These are phyloP conservation scores for Pygoscelis adeliae DNA, from an alignment of 2,113 vertebrate species.

Conservation along the genomic window DNA sequence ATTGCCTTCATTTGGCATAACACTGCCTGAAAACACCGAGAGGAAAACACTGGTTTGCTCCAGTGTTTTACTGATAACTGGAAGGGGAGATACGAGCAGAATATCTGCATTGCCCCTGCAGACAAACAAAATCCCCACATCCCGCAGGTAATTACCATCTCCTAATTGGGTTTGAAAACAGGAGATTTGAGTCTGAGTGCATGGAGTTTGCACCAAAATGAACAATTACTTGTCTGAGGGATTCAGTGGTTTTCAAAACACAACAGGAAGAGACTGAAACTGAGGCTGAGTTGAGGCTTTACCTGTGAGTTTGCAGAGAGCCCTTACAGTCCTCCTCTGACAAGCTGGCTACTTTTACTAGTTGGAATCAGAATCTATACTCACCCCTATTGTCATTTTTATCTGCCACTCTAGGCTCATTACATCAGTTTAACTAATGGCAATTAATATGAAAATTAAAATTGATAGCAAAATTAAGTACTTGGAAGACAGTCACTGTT, in stretches of 20 bases:
- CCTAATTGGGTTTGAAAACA: constrained; percentile 78
- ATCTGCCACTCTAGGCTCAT: constrained; percentile 33
- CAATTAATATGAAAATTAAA: constrained; percentile 54
- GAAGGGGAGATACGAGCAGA: constrained; percentile 57
- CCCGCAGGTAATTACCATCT: constrained; percentile 79
- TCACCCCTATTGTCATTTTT: background rate
- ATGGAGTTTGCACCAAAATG: constrained; percentile 35
- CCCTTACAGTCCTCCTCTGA: background rate
- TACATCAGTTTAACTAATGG: constrained; percentile 36
- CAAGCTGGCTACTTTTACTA: background rate
- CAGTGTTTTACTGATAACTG: constrained; percentile 63
- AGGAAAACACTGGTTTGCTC: constrained; percentile 62
- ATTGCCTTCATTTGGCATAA: constrained; percentile 37
- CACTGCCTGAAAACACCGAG: background rate
- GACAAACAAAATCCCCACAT: constrained; percentile 65
- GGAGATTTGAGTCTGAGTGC: constrained; percentile 56
- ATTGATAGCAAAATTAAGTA: constrained; percentile 17
- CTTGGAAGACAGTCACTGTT: background rate
- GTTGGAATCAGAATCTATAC: background rate
- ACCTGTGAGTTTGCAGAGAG: background rate
- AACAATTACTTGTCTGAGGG: constrained; percentile 38
- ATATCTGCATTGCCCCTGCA: constrained; percentile 20
- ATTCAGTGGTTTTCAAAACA: constrained; percentile 35
- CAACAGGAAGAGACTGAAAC: background rate
- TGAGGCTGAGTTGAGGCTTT: background rate